Percentiles rank a stretch among this genome's conserved stretches.
Conservation (phyloP, 2,888 invertebrate genomes). For the Chalcosyrphus nemorum region DNA sequence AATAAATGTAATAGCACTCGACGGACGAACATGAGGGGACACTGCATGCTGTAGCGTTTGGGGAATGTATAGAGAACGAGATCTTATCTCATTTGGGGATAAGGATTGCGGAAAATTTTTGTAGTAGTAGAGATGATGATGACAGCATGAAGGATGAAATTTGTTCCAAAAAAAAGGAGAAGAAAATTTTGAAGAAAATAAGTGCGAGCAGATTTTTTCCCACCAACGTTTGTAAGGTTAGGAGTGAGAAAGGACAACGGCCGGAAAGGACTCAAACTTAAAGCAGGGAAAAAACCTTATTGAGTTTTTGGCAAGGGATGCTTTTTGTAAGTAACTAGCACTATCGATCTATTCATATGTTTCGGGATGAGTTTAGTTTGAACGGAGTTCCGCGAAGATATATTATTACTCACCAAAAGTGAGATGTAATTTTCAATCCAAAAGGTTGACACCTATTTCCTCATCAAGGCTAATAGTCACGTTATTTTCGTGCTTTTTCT, state of each 20-base stretch:
- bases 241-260: constrained; percentile 41
- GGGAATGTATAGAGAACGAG: constrained; percentile 21
- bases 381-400: no score
- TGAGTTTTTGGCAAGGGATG: no score
- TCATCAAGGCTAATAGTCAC: no score
- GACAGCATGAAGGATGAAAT: constrained; percentile 60
- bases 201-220: constrained; percentile 9
- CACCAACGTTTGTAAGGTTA: not conserved
- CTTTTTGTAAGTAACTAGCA: no score
- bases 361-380: no score
- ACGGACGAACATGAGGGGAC: constrained; percentile 12
- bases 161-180: constrained; percentile 18
- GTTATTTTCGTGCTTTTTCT: no score
- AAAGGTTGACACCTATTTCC: no score
- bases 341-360: no score
- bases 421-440: no score
- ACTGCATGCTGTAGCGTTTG: constrained; percentile 31
- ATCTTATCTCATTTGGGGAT: constrained; percentile 68
- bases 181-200: constrained; percentile 22
- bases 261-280: constrained; percentile 25
- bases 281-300: not conserved
- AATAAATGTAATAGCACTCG: constrained; percentile 51
- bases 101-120: constrained; percentile 63
- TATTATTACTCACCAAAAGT: no score
- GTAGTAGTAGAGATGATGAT: constrained; percentile 34